These are phyloP conservation scores for Pseudotriccus pelzelni DNA, from an alignment of 2,797 vertebrate genomes.

Conservation along the genomic window DNA sequence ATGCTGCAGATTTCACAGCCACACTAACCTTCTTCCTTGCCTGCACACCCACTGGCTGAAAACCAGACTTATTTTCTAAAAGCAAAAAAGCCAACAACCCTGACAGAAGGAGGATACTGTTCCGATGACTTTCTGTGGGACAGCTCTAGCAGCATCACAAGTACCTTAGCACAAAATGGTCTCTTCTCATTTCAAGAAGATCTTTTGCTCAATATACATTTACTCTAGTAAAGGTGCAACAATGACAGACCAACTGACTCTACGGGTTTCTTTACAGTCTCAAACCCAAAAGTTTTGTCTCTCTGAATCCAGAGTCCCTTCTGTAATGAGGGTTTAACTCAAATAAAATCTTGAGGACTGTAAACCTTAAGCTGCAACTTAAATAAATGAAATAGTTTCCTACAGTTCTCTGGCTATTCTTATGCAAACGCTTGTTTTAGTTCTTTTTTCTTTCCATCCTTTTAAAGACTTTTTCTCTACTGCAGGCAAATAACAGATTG, in stretches of 20 bases:
- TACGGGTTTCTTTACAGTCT: neutral
- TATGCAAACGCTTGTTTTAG: neutral
- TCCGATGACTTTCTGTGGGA: neutral
- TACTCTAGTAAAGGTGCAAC: neutral
- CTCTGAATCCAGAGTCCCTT: neutral
- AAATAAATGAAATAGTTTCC: neutral
- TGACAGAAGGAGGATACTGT: neutral
- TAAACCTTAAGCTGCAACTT: neutral
- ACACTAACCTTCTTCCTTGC: accelerated
- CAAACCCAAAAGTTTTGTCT: neutral
- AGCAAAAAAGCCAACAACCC: neutral
- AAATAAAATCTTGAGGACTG: neutral
- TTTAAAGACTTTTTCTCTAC: neutral
- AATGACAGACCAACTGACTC: accelerated
- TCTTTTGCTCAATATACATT: neutral
- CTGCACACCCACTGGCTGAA: neutral
- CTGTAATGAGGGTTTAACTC: neutral
- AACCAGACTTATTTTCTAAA: neutral
- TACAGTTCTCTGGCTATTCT: neutral
- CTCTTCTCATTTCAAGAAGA: neutral
- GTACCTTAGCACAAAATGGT: neutral
- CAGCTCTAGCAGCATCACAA: neutral
- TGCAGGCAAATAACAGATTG: neutral
- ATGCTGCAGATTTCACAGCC: neutral
- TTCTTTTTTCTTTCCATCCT: neutral